These are phyloP conservation scores for Chloroclysta siterata DNA, from an alignment of 2,888 invertebrate genomes.

Conservation along the genomic window DNA sequence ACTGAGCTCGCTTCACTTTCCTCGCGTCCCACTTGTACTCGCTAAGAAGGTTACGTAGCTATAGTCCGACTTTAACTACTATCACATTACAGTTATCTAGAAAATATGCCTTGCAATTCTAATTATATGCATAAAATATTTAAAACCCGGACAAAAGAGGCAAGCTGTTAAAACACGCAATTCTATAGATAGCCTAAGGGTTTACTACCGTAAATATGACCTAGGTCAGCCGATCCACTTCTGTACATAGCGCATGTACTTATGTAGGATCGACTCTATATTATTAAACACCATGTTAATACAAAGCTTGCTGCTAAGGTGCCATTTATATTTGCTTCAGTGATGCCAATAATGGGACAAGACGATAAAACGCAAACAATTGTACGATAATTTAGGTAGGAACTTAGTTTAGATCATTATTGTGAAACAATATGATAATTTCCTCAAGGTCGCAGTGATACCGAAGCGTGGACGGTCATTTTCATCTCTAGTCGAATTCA, in stretches of 20 bases:
- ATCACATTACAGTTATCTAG: no score
- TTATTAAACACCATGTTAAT: no score
- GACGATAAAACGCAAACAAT: not conserved
- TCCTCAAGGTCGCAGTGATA: not conserved
- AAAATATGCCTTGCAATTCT: not conserved
- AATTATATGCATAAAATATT: not conserved
- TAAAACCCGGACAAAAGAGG: not conserved
- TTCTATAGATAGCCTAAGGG: conserved; percentile 6
- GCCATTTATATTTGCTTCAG: conserved; percentile 1
- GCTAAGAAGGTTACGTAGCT: not conserved
- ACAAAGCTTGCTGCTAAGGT: not conserved
- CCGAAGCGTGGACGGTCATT: not conserved
- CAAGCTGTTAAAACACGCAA: not conserved
- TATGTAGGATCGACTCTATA: no score
- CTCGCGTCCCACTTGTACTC: no score
- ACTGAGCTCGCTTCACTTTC: no score
- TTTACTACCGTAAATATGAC: conserved; percentile 5
- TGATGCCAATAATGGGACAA: conserved; percentile 6
- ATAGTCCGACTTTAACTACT: no score
- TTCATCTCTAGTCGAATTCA: conserved; percentile 3
- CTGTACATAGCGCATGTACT: not conserved
- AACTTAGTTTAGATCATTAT: not conserved
- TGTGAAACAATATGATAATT: not conserved
- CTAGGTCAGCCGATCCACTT: conserved; percentile 11
- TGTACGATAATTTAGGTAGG: not conserved